Evolutionary conservation across 2,797 vertebrate species (phyloP).

Genomic region (Margarornis squamiger): DNA sequence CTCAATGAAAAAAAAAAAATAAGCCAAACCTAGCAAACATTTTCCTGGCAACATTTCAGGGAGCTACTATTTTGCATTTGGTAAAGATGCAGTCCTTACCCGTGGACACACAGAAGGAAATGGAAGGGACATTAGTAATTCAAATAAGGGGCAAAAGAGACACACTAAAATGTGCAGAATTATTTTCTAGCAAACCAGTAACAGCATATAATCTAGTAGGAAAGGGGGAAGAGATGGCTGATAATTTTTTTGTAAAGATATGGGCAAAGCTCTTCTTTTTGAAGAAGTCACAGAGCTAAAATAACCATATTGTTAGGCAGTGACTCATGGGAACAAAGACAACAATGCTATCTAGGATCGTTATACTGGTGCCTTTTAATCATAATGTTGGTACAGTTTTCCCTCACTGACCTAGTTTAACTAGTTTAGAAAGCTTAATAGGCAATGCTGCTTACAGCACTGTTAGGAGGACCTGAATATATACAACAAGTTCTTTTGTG

Average conservation of each 20-base stretch:
- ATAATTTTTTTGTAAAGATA: neutral
- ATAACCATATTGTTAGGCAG: constrained; percentile 69
- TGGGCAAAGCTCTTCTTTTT: constrained; percentile 35
- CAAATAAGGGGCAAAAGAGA: constrained; percentile 54
- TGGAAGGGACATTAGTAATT: constrained; percentile 50
- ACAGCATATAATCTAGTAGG: neutral
- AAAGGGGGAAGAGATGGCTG: neutral
- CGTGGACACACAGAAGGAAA: neutral
- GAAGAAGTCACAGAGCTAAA: constrained; percentile 63
- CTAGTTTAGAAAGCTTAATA: constrained; percentile 66
- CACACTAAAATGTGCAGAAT: constrained; percentile 2
- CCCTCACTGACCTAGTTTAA: constrained; percentile 70
- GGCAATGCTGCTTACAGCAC: constrained; percentile 78
- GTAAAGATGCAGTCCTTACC: constrained; percentile 1
- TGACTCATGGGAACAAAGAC: constrained; percentile 69
- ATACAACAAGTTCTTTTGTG: constrained; percentile 70
- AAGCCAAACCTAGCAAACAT: neutral
- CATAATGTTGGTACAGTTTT: constrained; percentile 64
- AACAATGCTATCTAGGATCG: constrained; percentile 58
- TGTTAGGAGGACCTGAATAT: constrained; percentile 80
- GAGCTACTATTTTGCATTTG: constrained; percentile 18
- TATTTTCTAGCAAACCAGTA: neutral
- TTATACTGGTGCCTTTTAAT: constrained; percentile 67
- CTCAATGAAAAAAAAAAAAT: neutral
- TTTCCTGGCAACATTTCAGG: constrained; percentile 26